Evolutionary conservation across 2,113 vertebrate species (phyloP), one percentile per base, ranked within the genome.

Genomic region (Ochotona princeps): DNA sequence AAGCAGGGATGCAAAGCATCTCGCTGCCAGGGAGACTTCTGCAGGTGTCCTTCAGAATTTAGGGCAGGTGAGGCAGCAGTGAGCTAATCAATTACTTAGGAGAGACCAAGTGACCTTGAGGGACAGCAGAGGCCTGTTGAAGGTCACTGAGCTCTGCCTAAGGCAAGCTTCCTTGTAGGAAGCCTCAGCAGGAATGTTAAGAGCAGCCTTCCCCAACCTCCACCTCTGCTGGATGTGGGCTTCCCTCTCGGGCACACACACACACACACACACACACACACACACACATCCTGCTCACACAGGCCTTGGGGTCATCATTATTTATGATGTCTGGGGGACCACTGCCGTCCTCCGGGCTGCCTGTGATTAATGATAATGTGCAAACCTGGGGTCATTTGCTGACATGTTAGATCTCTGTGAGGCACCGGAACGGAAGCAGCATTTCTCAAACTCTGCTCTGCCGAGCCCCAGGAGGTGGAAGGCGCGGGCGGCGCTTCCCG

Each of bases 301-400:
- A 4, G 38, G 87, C 96, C 94, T 93, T 32, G 30, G 75, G 94
- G 95, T 94, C 91, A 65, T 90, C 70, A 63, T 95, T 94, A 92
- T 94, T 93, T 95, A 91, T 94, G 47, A 90, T 65, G 94, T 94
- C 91, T 88, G 47, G 75, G 75, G 90, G 80, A 84, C n/a, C 13
- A 73, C 91, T n/a, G 83, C 89, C 70, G 8, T 88, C 70, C 72
- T 72, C 80, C 0, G 3, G 17, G 95, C 94, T 60, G 91, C 72
- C 83, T 0, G 14, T 92, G 96, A 97, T 95, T 93, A 94, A 96
- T 93, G 95, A 76, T 93, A 83, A 94, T 70, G 96, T 87, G 83
- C 86, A 92, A 69, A 93, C 91, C 96, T 84, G 83, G 90, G 91
- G 94, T 96, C 80, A 93, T 96, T 78, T 83, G 94, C 96, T 97